Percentiles rank a stretch among this genome's conserved stretches.
These are phyloP conservation scores for Patella depressa DNA, from an alignment of 2,888 invertebrate species.

Conservation along the genomic window DNA sequence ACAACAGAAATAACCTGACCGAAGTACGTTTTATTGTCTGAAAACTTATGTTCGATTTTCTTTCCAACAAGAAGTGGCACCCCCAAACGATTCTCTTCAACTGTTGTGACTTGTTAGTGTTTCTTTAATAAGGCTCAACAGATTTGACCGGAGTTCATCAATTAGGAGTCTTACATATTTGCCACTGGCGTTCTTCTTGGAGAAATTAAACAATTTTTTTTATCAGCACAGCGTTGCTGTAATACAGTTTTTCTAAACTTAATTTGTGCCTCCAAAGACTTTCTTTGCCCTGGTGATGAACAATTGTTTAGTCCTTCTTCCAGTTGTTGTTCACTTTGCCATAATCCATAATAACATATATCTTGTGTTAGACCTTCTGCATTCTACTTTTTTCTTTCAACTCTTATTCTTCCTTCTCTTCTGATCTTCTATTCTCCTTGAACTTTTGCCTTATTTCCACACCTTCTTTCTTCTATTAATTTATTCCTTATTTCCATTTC, in stretches of 20 bases:
- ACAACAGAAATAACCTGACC: slow-evolving; percentile 21
- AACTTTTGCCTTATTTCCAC: slow-evolving; percentile 12
- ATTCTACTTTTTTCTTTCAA: slow-evolving; percentile 13
- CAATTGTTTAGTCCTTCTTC: slow-evolving; percentile 6
- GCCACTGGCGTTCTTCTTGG: slow-evolving; percentile 3
- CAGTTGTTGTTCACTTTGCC: slow-evolving; percentile 14
- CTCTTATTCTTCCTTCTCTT: slow-evolving; percentile 15
- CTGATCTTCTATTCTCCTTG: slow-evolving; percentile 18
- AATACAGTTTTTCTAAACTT: slow-evolving; percentile 13
- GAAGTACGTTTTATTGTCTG: neutral
- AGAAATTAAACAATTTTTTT: slow-evolving; percentile 4
- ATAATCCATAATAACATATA: slow-evolving; percentile 13
- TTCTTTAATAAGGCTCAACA: neutral
- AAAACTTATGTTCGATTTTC: slow-evolving; percentile 5
- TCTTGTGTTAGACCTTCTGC: slow-evolving; percentile 4
- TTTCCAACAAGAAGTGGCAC: slow-evolving; percentile 18
- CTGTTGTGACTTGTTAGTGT: neutral
- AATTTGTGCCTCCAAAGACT: slow-evolving; percentile 1
- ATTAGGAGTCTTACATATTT: neutral
- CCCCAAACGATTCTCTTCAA: neutral
- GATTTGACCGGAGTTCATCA: neutral
- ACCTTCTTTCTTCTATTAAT: neutral
- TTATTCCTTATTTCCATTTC: slow-evolving; percentile 7
- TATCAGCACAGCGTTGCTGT: slow-evolving; percentile 4
- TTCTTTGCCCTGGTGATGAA: neutral